Evolutionary conservation across 1,140 invertebrate genomes (phyloP), one percentile per base, ranked within the genome.

Genomic region (Caerostris extrusa): DNA sequence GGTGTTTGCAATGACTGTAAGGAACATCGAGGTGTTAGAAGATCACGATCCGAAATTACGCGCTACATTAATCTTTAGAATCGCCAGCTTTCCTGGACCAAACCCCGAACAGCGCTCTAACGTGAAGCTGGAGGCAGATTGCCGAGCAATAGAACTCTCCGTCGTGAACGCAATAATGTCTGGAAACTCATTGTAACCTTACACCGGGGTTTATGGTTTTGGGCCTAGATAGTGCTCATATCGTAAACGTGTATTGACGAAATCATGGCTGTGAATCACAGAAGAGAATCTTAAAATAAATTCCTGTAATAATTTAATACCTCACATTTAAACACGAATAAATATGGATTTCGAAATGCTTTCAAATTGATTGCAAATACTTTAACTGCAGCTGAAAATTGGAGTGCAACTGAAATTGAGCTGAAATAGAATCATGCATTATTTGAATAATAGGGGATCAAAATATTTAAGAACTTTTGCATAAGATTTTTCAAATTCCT

Each of bases 21-120:
- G 67, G 87, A 89, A 89, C 64, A 89, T 71, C 85, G 67, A 56
- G 58, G 89, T 81, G 17, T 81, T 91, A 91, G 69, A 50, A 82
- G 69, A 82, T 82, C 89, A 58, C 55, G 71, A 60, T 60, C 89
- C 58, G 53, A 81, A 91, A 91, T 91, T 91, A 91, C 89, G 57
- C 69, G 57, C 69, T 82, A 81, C 89, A 91, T 91, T 91, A 91
- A 91, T 91, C 71, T 81, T 91, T 60, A 60, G 89, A 82, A 82
- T 77, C 71, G 71, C 89, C 53, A 17, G 60, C 55, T 17, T 55
- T 56, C 89, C 7, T 7, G 61, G 61, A 50, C 50, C 17, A 57
- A 85, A 85, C 53, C 61, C 61, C 55, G 12, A 82, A 53, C 19
- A 82, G 56, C 61, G 34, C 34, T 34, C 12, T 81, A 82, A 57